These are phyloP conservation scores for Dromas ardeola DNA, from an alignment of 2,113 vertebrate species.

Conservation along the genomic window DNA sequence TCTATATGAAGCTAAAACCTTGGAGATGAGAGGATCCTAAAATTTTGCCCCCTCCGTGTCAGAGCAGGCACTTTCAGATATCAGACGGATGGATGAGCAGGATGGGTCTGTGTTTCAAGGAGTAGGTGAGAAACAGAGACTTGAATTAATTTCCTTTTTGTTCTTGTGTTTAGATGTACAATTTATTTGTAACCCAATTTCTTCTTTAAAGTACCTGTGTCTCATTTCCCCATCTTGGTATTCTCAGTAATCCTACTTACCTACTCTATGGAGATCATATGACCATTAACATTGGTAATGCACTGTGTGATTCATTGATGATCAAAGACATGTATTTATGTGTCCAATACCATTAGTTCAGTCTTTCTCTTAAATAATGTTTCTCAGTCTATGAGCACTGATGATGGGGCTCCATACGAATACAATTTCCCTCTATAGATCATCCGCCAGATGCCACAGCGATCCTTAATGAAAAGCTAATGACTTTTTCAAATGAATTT, in stretches of 20 bases:
- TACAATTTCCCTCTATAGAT: background rate
- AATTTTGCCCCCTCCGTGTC: background rate
- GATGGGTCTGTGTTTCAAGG: background rate
- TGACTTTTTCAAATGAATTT: constrained; percentile 13
- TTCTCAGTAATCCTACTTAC: background rate
- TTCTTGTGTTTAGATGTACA: background rate
- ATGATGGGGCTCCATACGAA: background rate
- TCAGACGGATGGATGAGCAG: background rate
- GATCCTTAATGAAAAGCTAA: constrained; percentile 43
- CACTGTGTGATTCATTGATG: background rate
- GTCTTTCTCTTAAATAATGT: background rate
- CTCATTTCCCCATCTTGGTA: background rate
- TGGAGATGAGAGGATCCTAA: background rate
- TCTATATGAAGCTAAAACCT: background rate
- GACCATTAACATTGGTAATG: background rate
- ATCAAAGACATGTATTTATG: background rate
- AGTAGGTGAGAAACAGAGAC: background rate
- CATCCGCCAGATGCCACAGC: constrained; percentile 5
- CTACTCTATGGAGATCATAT: background rate
- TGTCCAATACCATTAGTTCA: background rate
- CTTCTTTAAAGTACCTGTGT: background rate
- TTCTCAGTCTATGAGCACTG: background rate
- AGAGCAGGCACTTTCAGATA: background rate
- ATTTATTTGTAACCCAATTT: background rate
- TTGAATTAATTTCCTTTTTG: background rate